Evolutionary conservation across 2,888 invertebrate species (phyloP), one percentile per base, ranked within the genome.

Genomic region (Gonocerus acuteangulatus): DNA sequence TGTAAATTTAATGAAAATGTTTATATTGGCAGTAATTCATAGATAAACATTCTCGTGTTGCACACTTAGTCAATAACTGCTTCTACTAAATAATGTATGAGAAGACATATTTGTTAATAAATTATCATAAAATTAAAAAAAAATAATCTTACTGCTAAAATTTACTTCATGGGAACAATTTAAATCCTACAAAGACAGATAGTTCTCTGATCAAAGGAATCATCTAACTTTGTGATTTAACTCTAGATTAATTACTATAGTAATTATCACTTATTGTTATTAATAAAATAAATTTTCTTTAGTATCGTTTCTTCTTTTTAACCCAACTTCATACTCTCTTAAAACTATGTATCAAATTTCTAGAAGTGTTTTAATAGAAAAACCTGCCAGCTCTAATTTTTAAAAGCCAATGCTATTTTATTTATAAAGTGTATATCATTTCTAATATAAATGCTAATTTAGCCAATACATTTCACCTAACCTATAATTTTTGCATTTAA

Each of bases 401-500:
- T 48, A 58, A 52, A 64, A 64, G 64, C 64, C 64, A 61, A 61
- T 60, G 52, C 57, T 58, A 47, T 47, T 27, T 27, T 27, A 27
- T 27, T 27, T 27, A 27, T 27, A 27, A 27, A 27, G 27, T 27
- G 27, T 61, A 64, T 54, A 47, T 65, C 47, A 63, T 61, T 48
- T 62, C 63, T 66, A 63, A 65, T 63, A 57, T 58, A 58, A 61
- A 61, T 61, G 47, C 58, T 56, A 61, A 34, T 61, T 56, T 54
- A 61, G 54, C 48, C 49, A 48, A 59, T 61, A 63, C 62, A 48
- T 49, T 63, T 61, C 36, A 51, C 34, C 61, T 66, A 64, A 57
- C 48, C 62, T 66, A 66, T 61, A 34, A 45, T 60, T 58, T 60
- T 60, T 61, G 57, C 62, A 45, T 51, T 61, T 62, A 62, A 62